Conservation (phyloP, 2,797 vertebrate species). For the Luscinia luscinia region DNA sequence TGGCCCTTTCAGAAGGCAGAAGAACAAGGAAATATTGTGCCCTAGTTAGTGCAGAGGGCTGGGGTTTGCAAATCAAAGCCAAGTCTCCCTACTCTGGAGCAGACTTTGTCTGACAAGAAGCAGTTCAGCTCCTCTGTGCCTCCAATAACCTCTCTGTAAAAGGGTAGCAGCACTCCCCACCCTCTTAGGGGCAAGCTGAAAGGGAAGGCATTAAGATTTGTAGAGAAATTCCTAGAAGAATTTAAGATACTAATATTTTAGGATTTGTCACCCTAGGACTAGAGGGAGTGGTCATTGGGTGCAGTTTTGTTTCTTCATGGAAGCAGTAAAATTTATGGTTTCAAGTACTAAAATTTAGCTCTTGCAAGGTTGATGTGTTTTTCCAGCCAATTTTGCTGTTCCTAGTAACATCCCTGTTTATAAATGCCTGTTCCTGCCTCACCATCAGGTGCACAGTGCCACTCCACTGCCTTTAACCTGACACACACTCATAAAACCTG, state of each 20-base stretch:
- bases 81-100: neutral
- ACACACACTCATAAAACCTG: neutral
- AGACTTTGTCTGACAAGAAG: neutral
- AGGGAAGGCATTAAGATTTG: neutral
- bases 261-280: neutral
- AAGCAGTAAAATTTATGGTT: neutral
- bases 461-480: neutral
- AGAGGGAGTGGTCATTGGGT: neutral
- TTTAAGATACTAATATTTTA: neutral
- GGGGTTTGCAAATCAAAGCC: neutral
- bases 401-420: neutral
- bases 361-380: neutral
- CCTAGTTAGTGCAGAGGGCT: neutral
- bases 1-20: constrained; percentile 34
- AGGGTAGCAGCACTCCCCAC: neutral
- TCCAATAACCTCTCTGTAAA: neutral
- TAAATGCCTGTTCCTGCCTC: neutral
- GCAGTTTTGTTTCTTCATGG: neutral
- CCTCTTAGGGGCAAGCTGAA: neutral
- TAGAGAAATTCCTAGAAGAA: neutral
- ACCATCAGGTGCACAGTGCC: neutral
- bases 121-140: neutral
- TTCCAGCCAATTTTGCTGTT: neutral
- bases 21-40: constrained; percentile 50
- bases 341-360: neutral